A percentile compares a stretch with the other conserved stretches of the same genome.
Evolutionary conservation across 2,113 vertebrate species (phyloP).

Genomic region (Alectura lathami): DNA sequence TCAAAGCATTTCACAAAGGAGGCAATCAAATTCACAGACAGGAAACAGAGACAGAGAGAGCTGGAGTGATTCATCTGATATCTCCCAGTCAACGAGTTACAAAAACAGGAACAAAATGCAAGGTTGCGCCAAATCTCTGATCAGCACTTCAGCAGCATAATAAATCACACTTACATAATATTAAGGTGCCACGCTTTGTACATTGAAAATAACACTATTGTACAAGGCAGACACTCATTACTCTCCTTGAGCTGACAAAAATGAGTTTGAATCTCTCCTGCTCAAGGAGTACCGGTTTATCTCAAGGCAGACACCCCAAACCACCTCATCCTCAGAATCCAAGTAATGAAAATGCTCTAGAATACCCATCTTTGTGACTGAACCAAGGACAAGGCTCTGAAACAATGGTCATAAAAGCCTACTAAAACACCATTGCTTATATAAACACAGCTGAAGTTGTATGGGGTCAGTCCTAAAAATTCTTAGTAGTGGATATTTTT

Average conservation of each 20-base stretch:
- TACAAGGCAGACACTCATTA: neutral
- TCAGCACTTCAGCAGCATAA: neutral
- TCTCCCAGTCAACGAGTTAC: neutral
- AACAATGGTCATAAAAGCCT: neutral
- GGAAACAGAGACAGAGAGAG: neutral
- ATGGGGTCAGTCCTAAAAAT: neutral
- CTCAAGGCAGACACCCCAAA: neutral
- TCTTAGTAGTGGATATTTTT: neutral
- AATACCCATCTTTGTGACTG: neutral
- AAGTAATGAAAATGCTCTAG: neutral
- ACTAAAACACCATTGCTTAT: neutral
- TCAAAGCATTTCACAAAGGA: slow-evolving; percentile 1
- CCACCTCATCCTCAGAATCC: neutral
- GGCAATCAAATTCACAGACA: neutral
- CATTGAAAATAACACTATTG: neutral
- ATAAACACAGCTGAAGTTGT: neutral
- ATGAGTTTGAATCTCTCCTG: neutral
- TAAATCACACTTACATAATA: neutral
- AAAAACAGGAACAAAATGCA: neutral
- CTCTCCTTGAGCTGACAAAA: neutral
- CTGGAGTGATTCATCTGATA: neutral
- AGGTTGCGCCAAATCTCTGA: neutral
- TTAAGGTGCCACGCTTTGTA: neutral
- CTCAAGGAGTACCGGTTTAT: neutral
- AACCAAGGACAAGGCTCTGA: neutral